Conservation (phyloP, 2,113 vertebrate species). For the Gambusia affinis region DNA sequence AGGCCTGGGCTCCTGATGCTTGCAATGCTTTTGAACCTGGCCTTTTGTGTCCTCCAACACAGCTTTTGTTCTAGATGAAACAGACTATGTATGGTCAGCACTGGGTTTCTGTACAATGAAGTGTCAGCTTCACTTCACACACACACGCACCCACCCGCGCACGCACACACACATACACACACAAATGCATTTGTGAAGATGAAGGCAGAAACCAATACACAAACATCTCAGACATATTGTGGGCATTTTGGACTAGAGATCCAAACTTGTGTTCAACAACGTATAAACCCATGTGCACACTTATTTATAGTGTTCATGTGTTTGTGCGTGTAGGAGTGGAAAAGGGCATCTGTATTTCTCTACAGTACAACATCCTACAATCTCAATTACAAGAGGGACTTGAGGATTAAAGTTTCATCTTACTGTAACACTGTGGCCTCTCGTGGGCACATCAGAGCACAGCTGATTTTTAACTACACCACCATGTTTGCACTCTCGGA, state of each 20-base stretch:
- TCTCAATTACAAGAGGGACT: constrained; percentile 73
- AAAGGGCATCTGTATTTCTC: constrained; percentile 48
- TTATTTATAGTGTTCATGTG: constrained; percentile 20
- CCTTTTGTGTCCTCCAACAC: constrained; percentile 75
- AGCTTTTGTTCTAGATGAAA: constrained; percentile 85
- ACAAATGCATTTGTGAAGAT: constrained; percentile 47
- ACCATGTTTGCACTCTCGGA: constrained; percentile 45
- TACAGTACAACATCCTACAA: constrained; percentile 57
- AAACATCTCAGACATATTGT: constrained; percentile 33
- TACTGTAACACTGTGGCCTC: constrained; percentile 59
- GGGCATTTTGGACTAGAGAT: constrained; percentile 35
- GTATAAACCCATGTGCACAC: constrained; percentile 42
- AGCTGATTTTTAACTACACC: constrained; percentile 56
- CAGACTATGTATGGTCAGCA: constrained; percentile 82
- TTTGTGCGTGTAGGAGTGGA: constrained; percentile 6
- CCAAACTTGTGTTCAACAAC: constrained; percentile 46
- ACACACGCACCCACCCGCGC: constrained; percentile 36
- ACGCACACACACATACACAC: constrained; percentile 41
- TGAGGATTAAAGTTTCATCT: constrained; percentile 77
- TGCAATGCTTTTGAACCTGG: constrained; percentile 78
- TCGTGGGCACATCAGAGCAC: constrained; percentile 60
- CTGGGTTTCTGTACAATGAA: constrained; percentile 62
- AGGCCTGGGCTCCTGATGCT: constrained; percentile 67
- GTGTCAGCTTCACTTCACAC: constrained; percentile 60
- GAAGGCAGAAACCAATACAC: constrained; percentile 38